Conservation (phyloP, 2,888 invertebrate genomes). For the Elmis aenea region DNA sequence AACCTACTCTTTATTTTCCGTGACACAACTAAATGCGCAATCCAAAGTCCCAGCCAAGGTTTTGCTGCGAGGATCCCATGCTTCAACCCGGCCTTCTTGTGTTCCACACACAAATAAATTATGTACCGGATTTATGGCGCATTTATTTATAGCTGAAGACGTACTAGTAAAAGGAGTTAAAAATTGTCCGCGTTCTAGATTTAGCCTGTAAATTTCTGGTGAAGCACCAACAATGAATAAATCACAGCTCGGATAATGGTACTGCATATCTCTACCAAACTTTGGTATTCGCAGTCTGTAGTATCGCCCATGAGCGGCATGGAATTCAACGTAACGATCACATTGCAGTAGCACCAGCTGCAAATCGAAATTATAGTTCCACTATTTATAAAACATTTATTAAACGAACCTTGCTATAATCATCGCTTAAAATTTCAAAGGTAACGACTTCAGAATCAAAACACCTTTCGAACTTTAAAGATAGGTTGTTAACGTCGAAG, state of each 20-base stretch:
- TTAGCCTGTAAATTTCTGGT: constrained; percentile 88
- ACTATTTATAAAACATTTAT: constrained; percentile 10
- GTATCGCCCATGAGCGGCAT: constrained; percentile 89
- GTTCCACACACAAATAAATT: constrained; percentile 83
- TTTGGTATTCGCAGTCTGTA: constrained; percentile 88
- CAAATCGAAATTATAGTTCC: constrained; percentile 41
- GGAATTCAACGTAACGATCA: constrained; percentile 92
- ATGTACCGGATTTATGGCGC: constrained; percentile 83
- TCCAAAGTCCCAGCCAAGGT: constrained; percentile 76
- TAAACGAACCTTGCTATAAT: constrained; percentile 79
- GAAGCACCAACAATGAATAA: constrained; percentile 85
- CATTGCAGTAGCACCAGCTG: constrained; percentile 85
- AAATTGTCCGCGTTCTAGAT: constrained; percentile 93
- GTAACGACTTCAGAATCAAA: constrained; percentile 95
- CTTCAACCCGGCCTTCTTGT: constrained; percentile 87
- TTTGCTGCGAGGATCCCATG: constrained; percentile 90
- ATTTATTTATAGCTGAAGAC: constrained; percentile 73
- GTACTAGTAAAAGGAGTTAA: constrained; percentile 76
- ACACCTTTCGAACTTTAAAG: constrained; percentile 96
- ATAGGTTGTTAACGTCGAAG: constrained; percentile 92
- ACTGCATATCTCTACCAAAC: constrained; percentile 91
- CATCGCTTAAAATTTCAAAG: constrained; percentile 88
- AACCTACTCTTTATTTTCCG: constrained; percentile 53
- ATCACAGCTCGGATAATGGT: constrained; percentile 86
- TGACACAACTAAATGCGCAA: constrained; percentile 64